Evolutionary conservation across 2,797 vertebrate species (phyloP).

Genomic region (Cossypha dichroa): DNA sequence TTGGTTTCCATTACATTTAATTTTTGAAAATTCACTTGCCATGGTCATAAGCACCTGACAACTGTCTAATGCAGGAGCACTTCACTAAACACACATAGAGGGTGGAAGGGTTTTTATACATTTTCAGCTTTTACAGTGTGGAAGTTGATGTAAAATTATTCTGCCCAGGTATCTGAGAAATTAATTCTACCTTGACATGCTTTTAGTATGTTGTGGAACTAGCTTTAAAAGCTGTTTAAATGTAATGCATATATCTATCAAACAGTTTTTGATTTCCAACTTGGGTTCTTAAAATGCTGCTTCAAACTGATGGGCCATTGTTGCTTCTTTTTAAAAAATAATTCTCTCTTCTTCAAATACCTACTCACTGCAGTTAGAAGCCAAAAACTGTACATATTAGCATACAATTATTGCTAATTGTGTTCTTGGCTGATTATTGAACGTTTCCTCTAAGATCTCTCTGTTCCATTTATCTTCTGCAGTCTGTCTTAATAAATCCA

Average conservation of each 20-base stretch:
- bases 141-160: neutral
- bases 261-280: neutral
- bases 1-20: neutral
- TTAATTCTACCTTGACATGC: neutral
- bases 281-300: neutral
- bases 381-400: neutral
- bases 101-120: neutral
- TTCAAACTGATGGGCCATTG: neutral
- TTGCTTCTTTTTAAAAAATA: neutral
- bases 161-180: neutral
- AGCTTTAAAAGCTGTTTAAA: neutral
- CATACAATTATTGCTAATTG: neutral
- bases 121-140: neutral
- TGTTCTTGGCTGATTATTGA: neutral
- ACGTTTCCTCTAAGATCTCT: neutral
- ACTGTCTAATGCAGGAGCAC: neutral
- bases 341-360: neutral
- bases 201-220: neutral
- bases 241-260: neutral
- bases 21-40: neutral
- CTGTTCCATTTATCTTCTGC: neutral
- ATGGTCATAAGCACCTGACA: neutral
- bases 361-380: neutral
- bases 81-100: neutral
- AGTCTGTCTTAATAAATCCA: neutral